A percentile compares a stretch with the other conserved stretches of the same genome.
Conservation (phyloP, 2,888 invertebrate genomes). For the Cryptus viduatorius region DNA sequence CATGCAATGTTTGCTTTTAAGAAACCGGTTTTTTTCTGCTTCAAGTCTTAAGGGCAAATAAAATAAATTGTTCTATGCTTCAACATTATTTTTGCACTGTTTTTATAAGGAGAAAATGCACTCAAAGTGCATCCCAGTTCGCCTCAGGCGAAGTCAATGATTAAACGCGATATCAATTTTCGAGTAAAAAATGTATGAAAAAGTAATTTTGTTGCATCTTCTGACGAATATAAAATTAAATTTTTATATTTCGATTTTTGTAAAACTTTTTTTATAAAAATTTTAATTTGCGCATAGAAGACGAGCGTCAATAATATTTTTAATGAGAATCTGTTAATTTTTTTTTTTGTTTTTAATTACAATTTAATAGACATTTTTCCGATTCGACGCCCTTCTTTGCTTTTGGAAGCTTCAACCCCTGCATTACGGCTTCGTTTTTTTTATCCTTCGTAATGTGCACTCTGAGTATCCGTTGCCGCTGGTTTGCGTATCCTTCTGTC, state of each 20-base stretch:
- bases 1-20: not conserved
- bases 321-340: not conserved
- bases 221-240: too few relatives aligned
- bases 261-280: too few relatives aligned
- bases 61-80: not conserved
- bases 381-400: not conserved
- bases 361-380: not conserved
- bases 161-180: too few relatives aligned
- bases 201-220: too few relatives aligned
- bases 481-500: not conserved
- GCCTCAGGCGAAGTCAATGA: too few relatives aligned
- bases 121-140: too few relatives aligned
- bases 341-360: not conserved
- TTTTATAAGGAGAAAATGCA: too few relatives aligned
- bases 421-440: not conserved
- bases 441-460: not conserved
- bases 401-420: not conserved
- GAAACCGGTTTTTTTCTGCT: not conserved
- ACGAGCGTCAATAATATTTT: too few relatives aligned
- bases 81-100: not conserved
- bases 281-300: too few relatives aligned
- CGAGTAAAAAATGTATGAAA: too few relatives aligned
- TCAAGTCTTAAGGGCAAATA: not conserved
- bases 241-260: too few relatives aligned
- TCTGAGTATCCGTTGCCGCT: not conserved